Base-by-base conservation (phyloP, 2,888 invertebrate genomes). In the Myathropa florea region DNA sequence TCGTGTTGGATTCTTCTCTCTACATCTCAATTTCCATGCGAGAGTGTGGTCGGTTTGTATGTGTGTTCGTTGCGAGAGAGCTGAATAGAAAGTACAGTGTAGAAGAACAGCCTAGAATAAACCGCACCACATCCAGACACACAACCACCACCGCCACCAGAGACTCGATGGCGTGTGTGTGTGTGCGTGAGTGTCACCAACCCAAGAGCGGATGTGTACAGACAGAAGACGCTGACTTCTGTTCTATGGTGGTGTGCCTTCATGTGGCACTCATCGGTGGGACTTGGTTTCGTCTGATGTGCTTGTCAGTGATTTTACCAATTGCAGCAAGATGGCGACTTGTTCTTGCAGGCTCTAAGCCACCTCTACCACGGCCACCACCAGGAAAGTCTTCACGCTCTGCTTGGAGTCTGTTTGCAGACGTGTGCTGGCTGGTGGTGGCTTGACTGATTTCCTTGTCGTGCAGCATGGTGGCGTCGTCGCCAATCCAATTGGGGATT, bases 41-140 rank as follows among this genome's bases (percentile, higher is more conserved):
- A 6, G 12, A 33, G 33, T 33, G 18, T 24, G n/a, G 26, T 46
- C 12, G 18, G 33, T 1, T 21, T 3, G 46, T 46, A n/a, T n/a
- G 18, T 18, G 46, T 46, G 7, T 7, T n/a, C 46, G 7, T 2
- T n/a, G 46, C 46, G 46, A 46, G 46, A 46, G 46, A 46, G 46
- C 46, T 46, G 12, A 14, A 18, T 73, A 64, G 64, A 64, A 73
- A 73, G 73, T 73, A 73, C 63, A 63, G 73, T 63, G 39, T 7
- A 18, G 46, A 46, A 64, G 57, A 73, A 73, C 18, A 73, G 46
- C 46, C 46, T 46, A 46, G 46, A 46, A 46, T 46, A 18, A 46
- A 46, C n/a, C 46, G 3, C 46, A 46, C n/a, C 46, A 1, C 46
- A 18, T 46, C 46, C 46, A 18, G n/a, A 30, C 30, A 30, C 30